Percentiles rank a stretch among this genome's conserved stretches.
Conservation (phyloP, 2,113 vertebrate genomes). For the Eolophus roseicapilla region DNA sequence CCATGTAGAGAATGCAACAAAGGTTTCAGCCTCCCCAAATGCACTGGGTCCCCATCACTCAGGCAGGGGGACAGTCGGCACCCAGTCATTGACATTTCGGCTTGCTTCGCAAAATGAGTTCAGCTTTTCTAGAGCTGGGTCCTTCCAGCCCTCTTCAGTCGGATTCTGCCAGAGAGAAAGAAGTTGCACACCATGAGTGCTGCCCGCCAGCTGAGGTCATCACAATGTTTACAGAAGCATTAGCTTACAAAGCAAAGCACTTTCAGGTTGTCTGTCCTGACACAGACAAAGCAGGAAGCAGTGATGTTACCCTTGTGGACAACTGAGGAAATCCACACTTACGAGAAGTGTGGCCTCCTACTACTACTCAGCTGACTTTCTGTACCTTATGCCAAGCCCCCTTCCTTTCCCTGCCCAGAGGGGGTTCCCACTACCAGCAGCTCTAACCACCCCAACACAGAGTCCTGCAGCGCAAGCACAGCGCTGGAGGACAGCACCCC, state of each 20-base stretch:
- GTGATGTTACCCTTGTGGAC: background rate
- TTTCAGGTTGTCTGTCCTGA: background rate
- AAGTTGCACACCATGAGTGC: background rate
- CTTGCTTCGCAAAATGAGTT: conserved; percentile 91
- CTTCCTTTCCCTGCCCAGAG: background rate
- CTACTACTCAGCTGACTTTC: background rate
- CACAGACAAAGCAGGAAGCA: background rate
- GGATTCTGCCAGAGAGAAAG: conserved; percentile 80
- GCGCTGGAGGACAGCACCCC: no score
- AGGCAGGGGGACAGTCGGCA: conserved; percentile 89
- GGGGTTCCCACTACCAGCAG: background rate
- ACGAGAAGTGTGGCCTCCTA: background rate
- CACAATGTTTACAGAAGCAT: background rate
- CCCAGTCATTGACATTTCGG: conserved; percentile 91
- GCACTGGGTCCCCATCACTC: conserved; percentile 78
- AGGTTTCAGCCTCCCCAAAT: conserved; percentile 67
- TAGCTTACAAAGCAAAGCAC: background rate
- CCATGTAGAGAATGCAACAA: conserved; percentile 78
- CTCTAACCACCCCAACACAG: fast-evolving
- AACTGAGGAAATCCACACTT: background rate
- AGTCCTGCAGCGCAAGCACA: fast-evolving
- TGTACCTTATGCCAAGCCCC: fast-evolving
- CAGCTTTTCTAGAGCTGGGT: conserved; percentile 88
- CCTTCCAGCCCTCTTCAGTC: conserved; percentile 89
- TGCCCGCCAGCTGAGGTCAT: background rate